Evolutionary conservation across 2,888 invertebrate species (phyloP).

Genomic region (Pycnomerus fuliginosus): DNA sequence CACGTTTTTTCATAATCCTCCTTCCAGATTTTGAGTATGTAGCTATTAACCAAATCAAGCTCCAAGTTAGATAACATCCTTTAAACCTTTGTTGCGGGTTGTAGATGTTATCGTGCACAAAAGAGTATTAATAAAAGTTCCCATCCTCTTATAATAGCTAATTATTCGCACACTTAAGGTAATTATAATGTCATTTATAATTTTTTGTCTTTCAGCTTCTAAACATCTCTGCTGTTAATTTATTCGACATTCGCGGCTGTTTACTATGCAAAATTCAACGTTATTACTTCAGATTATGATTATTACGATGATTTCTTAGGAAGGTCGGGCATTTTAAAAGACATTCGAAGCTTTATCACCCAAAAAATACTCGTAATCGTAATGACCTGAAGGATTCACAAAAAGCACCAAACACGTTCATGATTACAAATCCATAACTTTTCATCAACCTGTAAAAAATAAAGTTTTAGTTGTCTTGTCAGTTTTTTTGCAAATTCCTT

Average conservation of each 20-base stretch:
- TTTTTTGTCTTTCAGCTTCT: conserved; percentile 62
- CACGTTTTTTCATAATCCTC: too few relatives aligned
- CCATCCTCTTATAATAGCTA: conserved; percentile 18
- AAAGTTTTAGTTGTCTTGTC: too few relatives aligned
- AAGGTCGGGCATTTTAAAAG: conserved; percentile 66
- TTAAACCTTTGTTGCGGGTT: conserved; percentile 4
- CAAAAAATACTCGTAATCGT: conserved; percentile 51
- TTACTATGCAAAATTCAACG: conserved; percentile 86
- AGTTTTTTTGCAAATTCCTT: too few relatives aligned
- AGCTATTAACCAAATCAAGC: conserved; percentile 8
- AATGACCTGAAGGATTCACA: too few relatives aligned
- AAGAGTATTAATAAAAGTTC: conserved; percentile 15
- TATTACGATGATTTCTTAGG: conserved; percentile 68
- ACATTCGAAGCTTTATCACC: conserved; percentile 63
- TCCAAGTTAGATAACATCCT: conserved; percentile 3
- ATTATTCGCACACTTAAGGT: conserved; percentile 11
- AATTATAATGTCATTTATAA: conserved; percentile 20
- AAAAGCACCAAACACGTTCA: too few relatives aligned
- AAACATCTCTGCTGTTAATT: conserved; percentile 74
- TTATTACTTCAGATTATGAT: conserved; percentile 75
- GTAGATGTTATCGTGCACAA: conserved; percentile 11
- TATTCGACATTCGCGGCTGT: conserved; percentile 85
- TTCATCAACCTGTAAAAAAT: too few relatives aligned
- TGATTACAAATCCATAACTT: too few relatives aligned
- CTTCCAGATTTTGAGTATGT: conserved; percentile 1